Percentiles rank a stretch among this genome's conserved stretches.
These are phyloP conservation scores for Allolobophora icterica DNA, from an alignment of 2,888 invertebrate species.

Conservation along the genomic window DNA sequence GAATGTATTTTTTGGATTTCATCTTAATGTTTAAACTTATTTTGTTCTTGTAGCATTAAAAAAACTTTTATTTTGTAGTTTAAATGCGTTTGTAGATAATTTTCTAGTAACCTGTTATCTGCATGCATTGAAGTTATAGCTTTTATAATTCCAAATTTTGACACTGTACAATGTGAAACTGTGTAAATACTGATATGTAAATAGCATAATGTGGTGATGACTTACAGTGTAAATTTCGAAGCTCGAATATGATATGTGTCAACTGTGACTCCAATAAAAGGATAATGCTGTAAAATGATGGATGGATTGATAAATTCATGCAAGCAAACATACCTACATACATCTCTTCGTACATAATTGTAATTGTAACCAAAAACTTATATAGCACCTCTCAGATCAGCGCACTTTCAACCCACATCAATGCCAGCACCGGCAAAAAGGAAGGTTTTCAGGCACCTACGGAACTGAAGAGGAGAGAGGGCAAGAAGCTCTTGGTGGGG, in stretches of 20 bases:
- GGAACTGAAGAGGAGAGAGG: too few relatives aligned
- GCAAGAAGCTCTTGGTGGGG: too few relatives aligned
- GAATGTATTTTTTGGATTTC: background rate
- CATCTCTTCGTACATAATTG: too few relatives aligned
- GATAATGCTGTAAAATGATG: background rate
- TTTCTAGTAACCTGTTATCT: conserved; percentile 2
- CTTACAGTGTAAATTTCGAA: background rate
- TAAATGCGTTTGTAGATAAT: background rate
- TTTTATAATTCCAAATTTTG: conserved; percentile 4
- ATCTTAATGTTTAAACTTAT: background rate
- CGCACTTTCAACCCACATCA: too few relatives aligned
- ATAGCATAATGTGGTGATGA: conserved; percentile 17
- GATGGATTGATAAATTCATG: too few relatives aligned
- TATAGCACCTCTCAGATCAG: too few relatives aligned
- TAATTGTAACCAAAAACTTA: too few relatives aligned
- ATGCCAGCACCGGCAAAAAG: too few relatives aligned
- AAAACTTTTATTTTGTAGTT: background rate
- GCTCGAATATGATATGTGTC: background rate
- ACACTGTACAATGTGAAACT: background rate
- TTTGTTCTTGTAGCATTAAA: background rate
- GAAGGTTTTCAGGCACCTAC: too few relatives aligned
- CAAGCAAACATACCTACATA: too few relatives aligned
- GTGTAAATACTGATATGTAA: conserved; percentile 10
- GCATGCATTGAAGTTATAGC: background rate
- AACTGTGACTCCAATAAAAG: background rate